Conservation (phyloP, 2,888 invertebrate genomes). For the Polydrusus tereticollis region DNA sequence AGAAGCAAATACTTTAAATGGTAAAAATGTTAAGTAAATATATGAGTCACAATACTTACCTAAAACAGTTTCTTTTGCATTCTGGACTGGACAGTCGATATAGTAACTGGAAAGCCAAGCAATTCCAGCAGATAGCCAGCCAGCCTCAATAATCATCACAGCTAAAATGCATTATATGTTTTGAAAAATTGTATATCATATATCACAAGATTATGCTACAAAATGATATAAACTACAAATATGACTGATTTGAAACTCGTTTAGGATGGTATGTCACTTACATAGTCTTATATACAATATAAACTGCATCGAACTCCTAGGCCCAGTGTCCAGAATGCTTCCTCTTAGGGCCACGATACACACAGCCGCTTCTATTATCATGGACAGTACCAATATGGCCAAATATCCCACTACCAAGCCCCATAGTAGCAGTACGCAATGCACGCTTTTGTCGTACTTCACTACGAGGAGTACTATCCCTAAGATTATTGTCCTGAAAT, state of each 20-base stretch:
- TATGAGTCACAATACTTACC: no score
- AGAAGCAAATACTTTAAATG: constrained; percentile 3
- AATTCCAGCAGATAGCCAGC: constrained; percentile 80
- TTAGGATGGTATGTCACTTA: constrained; percentile 66
- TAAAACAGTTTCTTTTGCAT: constrained; percentile 80
- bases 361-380: constrained; percentile 78
- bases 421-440: constrained; percentile 70
- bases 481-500: constrained; percentile 74
- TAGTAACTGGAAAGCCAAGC: constrained; percentile 80
- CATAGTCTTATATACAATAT: constrained; percentile 83
- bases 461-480: constrained; percentile 72
- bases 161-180: no score
- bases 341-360: constrained; percentile 83
- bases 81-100: constrained; percentile 75
- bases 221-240: no score
- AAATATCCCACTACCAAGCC: constrained; percentile 75
- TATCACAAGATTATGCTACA: no score
- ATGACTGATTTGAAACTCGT: no score
- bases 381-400: constrained; percentile 71
- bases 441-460: constrained; percentile 69
- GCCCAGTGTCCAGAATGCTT: constrained; percentile 82
- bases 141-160: constrained; percentile 79
- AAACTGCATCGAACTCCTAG: constrained; percentile 82
- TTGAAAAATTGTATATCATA: no score
- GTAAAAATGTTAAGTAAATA: not conserved